Evolutionary conservation across 1,140 invertebrate species (phyloP), one percentile per base, ranked within the genome.

Genomic region (Drosophila seguyi): DNA sequence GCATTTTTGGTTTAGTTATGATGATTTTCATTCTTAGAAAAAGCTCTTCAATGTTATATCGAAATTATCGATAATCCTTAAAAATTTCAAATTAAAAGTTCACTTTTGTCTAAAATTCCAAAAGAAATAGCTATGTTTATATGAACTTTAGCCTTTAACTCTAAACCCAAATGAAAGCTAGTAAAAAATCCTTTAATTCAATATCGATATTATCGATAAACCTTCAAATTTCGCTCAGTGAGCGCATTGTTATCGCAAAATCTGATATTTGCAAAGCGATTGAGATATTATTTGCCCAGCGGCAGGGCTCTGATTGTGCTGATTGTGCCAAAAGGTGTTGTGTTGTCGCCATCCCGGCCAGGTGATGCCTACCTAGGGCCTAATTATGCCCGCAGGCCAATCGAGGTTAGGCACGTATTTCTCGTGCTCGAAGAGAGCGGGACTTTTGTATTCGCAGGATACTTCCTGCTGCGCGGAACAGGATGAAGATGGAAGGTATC

Each of bases 401-500:
- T 68, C 55, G 63, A 41, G 13, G 48, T 56, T 68, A 53, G 74
- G 47, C 74, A 77, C 74, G 74, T 77, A 36, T 42, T 41, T 55
- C 56, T 55, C 8, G 10, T 22, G 8, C 38, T 20, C 29, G 41
- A 45, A 45, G 29, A 20, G 14, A 25, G 52, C n/a, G n/a, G 13
- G 39, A 59, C 38, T 53, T 38, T 53, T 61, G 71, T 75, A 27
- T 75, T 75, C 73, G 55, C 74, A 59, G 62, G 36, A 77, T 62
- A 77, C 85, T 81, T 88, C 84, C 84, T 88, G 84, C 84, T 88
- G 84, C 27, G 55, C 44, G 75, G 74, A 77, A 58, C 76, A 80
- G 76, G 80, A 90, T 78, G 61, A 76, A 13, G 34, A 90, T 75
- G 20, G 20, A 68, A 18, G 62, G 47, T 68, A 57, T 68, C 55